Conservation (phyloP, 1,140 invertebrate genomes). For the Spodoptera litura region DNA sequence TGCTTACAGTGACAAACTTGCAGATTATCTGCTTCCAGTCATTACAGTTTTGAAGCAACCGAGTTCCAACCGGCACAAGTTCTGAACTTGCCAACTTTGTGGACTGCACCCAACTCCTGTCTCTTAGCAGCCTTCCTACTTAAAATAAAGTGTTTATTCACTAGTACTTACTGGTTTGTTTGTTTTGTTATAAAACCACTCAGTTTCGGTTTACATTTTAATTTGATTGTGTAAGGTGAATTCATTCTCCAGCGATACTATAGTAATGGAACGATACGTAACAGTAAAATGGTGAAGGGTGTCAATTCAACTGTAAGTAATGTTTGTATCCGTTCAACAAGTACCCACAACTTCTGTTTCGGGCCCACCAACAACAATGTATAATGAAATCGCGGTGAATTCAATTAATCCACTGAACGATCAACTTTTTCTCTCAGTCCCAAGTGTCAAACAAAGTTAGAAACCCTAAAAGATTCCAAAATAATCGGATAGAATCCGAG, state of each 20-base stretch:
- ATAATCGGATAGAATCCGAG: conserved; percentile 75
- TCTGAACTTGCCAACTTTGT: conserved; percentile 65
- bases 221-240: conserved; percentile 17
- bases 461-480: conserved; percentile 70
- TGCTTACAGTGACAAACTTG: conserved; percentile 66
- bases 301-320: conserved; percentile 28
- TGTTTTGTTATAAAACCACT: conserved; percentile 26
- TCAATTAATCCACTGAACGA: conserved; percentile 57
- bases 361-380: conserved; percentile 22
- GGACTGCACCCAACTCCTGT: conserved; percentile 61
- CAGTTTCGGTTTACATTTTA: conserved; percentile 4
- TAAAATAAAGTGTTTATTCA: conserved; percentile 64
- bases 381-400: conserved; percentile 51
- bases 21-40: conserved; percentile 73
- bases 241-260: conserved; percentile 5
- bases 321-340: conserved; percentile 25
- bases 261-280: background rate
- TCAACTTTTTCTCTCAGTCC: conserved; percentile 56
- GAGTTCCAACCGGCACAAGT: conserved; percentile 65
- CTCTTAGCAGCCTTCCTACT: conserved; percentile 58
- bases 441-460: conserved; percentile 71
- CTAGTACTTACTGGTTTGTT: conserved; percentile 36
- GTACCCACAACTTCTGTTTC: conserved; percentile 14
- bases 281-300: conserved; percentile 17
- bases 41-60: conserved; percentile 73